Evolutionary conservation across 1,140 invertebrate species (phyloP).

Genomic region (Saccostrea glomerata): DNA sequence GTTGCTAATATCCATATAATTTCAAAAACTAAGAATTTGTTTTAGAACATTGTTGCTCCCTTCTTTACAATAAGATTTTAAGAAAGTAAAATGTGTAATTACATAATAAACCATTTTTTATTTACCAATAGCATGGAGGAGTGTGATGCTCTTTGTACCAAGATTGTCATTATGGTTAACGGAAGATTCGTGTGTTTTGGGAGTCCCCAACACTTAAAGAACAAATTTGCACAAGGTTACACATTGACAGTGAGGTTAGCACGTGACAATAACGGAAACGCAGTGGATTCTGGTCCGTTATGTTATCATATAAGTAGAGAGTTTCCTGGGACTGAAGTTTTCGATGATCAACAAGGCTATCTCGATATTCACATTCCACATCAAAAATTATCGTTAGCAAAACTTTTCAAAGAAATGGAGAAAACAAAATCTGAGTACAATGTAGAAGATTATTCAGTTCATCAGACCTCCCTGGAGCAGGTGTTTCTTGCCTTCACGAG

Average conservation of each 20-base stretch:
- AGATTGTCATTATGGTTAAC: slow-evolving; percentile 81
- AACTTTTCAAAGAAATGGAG: slow-evolving; percentile 84
- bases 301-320: slow-evolving; percentile 48
- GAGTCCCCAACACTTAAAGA: slow-evolving; percentile 79
- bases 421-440: slow-evolving; percentile 79
- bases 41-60: too few relatives aligned
- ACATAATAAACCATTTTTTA: too few relatives aligned
- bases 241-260: slow-evolving; percentile 73
- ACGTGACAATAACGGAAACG: slow-evolving; percentile 27
- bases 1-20: too few relatives aligned
- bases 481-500: slow-evolving; percentile 81
- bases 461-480: slow-evolving; percentile 88
- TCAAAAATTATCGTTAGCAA: slow-evolving; percentile 81
- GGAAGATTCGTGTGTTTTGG: slow-evolving; percentile 78
- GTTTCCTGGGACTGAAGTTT: slow-evolving; percentile 76
- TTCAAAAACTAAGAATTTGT: too few relatives aligned
- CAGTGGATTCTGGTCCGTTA: slow-evolving; percentile 42
- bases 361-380: slow-evolving; percentile 78
- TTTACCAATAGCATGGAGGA: slow-evolving; percentile 79
- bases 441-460: slow-evolving; percentile 87
- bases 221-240: slow-evolving; percentile 75
- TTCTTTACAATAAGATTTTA: too few relatives aligned
- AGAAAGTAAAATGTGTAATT: too few relatives aligned
- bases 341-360: slow-evolving; percentile 86
- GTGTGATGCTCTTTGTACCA: slow-evolving; percentile 80